Evolutionary conservation across 2,113 vertebrate genomes (phyloP).

Genomic region (Cheilinus undulatus): DNA sequence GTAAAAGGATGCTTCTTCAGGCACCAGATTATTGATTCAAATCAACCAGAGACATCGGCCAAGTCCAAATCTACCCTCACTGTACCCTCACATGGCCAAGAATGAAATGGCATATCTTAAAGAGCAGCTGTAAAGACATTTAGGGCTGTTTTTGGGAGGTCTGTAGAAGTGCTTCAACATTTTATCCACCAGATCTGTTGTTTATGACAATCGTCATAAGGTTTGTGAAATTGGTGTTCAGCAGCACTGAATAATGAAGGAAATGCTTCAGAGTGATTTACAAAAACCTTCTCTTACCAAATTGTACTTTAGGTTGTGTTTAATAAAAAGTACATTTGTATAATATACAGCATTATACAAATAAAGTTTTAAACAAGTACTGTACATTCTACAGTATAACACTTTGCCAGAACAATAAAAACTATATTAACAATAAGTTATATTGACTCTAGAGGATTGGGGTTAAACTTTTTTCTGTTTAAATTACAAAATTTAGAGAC

Average conservation of each 20-base stretch:
- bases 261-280: slow-evolving; percentile 46
- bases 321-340: slow-evolving; percentile 52
- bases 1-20: slow-evolving; percentile 29
- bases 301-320: slow-evolving; percentile 35
- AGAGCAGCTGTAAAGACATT: neutral
- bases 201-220: neutral
- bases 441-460: slow-evolving; percentile 6
- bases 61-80: slow-evolving; percentile 6
- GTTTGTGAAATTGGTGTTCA: slow-evolving; percentile 6
- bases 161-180: neutral
- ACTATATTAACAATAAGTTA: slow-evolving; percentile 67
- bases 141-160: neutral
- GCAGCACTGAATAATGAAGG: slow-evolving; percentile 34
- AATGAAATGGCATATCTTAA: neutral
- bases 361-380: slow-evolving; percentile 73
- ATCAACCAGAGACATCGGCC: neutral
- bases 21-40: slow-evolving; percentile 33
- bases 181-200: neutral
- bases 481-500: slow-evolving; percentile 66
- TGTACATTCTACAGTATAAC: slow-evolving; percentile 75
- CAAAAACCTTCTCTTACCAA: slow-evolving; percentile 13
- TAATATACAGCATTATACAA: slow-evolving; percentile 72
- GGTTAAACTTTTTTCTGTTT: slow-evolving; percentile 31
- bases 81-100: neutral
- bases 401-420: slow-evolving; percentile 39